Base-by-base conservation (phyloP, 2,113 vertebrate species). In the Eleginops maclovinus region DNA sequence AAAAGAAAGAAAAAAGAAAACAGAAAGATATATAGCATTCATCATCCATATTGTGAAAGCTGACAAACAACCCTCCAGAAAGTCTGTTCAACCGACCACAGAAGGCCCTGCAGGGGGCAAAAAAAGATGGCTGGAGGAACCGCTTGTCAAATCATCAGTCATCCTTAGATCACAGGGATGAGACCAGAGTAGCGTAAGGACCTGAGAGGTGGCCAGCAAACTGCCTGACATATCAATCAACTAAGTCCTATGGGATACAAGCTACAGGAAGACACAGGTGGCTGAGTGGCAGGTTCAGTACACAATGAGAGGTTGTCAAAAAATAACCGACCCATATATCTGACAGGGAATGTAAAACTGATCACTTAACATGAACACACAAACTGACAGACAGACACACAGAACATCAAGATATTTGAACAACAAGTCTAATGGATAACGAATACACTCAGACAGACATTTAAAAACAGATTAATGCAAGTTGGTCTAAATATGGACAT, bases 191-290 rank as follows among this genome's bases (percentile, higher is more conserved):
- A 72, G 77, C 21, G 43, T 75, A n/a, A 61, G 66, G 83, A 85
- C 21, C 46, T 56, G 21, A 76, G 62, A 90, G 79, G 84, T 87
- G 86, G 76, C 84, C 53, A 74, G 49, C 82, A 87, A 83, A 89
- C 81, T 82, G 86, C 86, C 88, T 82, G 88, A 89, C 72, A 81
- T 86, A 89, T 92, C 89, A 90, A 88, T 93, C 92, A 89, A 51
- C 41, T 4, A 1, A 59, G 61, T 84, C 90, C 88, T 50, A 15
- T 54, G 87, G 87, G 89, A 90, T 71, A 55, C 31, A 64, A 56
- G 67, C 43, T 55, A 81, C 77, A 69, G 73, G 77, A 15, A 59
- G 78, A 85, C 88, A 83, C 87, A 88, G 90, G 88, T 92, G 89
- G 81, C 84, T 70, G 77, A 84, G 72, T 83, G 80, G 61, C 68